Base-by-base conservation (phyloP, 2,888 invertebrate species). In the Rhaphigaster nebulosa region DNA sequence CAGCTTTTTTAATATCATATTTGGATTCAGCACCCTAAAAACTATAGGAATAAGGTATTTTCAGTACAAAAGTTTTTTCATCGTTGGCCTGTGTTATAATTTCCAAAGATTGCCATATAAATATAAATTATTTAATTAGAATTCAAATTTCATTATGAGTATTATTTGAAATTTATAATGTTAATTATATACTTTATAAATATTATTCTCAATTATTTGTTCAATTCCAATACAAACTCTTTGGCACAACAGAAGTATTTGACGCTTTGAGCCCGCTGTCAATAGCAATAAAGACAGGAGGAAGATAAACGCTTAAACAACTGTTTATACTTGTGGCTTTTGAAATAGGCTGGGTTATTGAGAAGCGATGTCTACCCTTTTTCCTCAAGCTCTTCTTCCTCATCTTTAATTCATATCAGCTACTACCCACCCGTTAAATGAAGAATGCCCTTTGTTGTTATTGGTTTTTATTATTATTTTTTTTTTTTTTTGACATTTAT, bases 391-490 rank as follows among this genome's bases (percentile, higher is more conserved):
- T 26, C 29, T 38, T 26, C 80, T 34, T 8, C 80, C 84, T 45
- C 84, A 84, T 84, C 84, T 84, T 84, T 84, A 84, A 84, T 84
- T 84, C 84, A 84, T 84, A 84, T 45, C 84, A 50, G 45, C 84
- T 45, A 41, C 45, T n/a, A 45, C 84, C n/a, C 45, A 45, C 84
- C n/a, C 84, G 26, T 84, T 84, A n/a, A 84, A 84, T 45, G 84
- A 84, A 50, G 45, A 45, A 84, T 84, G 45, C 45, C 34, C 38
- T 76, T 76, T 38, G 70, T 34, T 20, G 70, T 8, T 76, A 76
- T 76, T 76, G 70, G 34, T 76, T 76, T 76, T 38, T 10, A 34
- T 38, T 29, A 23, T 26, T 56, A 56, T 23, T 65, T 65, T 26
- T 18, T 76, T 76, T 29, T 76, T 1, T 76, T 76, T 1, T 76